Conservation (phyloP, 2,113 vertebrate genomes). For the Manacus vitellinus region DNA sequence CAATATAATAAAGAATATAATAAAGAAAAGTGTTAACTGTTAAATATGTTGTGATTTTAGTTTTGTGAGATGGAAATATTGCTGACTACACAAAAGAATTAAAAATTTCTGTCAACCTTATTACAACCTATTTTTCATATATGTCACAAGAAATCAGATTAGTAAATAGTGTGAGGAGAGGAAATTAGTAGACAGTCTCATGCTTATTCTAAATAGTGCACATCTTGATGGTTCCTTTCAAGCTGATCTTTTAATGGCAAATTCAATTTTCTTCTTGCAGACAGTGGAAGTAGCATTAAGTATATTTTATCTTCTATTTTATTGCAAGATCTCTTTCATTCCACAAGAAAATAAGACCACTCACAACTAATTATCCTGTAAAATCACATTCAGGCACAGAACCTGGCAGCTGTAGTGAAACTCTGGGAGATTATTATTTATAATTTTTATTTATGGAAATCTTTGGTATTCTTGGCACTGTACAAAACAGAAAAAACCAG, state of each 20-base stretch:
- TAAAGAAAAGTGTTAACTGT: neutral
- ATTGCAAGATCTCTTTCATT: slow-evolving; percentile 3
- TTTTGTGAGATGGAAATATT: neutral
- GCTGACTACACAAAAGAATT: neutral
- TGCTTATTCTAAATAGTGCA: neutral
- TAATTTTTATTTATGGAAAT: slow-evolving; percentile 23
- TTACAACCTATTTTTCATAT: neutral
- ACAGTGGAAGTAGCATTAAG: neutral
- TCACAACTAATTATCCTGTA: slow-evolving; percentile 7
- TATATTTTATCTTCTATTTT: neutral
- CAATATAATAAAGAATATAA: neutral
- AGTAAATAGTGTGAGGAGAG: neutral
- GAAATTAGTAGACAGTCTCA: neutral
- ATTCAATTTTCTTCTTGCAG: neutral
- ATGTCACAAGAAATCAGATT: neutral
- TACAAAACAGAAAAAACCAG: neutral
- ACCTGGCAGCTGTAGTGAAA: neutral
- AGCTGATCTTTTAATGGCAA: neutral
- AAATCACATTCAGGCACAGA: slow-evolving; percentile 11
- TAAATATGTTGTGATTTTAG: neutral
- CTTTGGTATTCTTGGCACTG: neutral
- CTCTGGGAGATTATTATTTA: neutral
- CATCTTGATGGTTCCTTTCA: neutral
- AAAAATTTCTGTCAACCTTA: neutral
- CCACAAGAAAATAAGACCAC: neutral